Conservation (phyloP, 2,888 invertebrate species). For the Panzeria rudis region DNA sequence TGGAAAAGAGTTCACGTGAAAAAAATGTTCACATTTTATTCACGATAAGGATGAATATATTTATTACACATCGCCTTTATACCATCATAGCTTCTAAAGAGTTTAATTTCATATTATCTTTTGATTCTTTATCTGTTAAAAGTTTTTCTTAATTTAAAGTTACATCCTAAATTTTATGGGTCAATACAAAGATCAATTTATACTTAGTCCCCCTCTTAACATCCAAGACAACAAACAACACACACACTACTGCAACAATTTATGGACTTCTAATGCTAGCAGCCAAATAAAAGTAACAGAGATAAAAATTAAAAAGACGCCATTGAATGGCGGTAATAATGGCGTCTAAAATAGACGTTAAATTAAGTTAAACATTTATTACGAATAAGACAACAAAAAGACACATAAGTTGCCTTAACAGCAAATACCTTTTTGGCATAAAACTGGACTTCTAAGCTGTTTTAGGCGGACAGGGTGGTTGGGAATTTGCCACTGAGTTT, state of each 20-base stretch:
- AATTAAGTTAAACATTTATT: slow-evolving; percentile 71
- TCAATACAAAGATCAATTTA: slow-evolving; percentile 48
- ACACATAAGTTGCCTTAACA: slow-evolving; percentile 38
- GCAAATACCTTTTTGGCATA: slow-evolving; percentile 14
- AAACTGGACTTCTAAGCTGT: slow-evolving; percentile 64
- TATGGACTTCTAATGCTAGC: slow-evolving; percentile 51
- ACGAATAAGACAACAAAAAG: slow-evolving; percentile 10
- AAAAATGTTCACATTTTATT: no score
- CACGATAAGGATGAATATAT: no score
- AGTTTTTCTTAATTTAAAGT: slow-evolving; percentile 7
- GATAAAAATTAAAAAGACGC: slow-evolving; percentile 82
- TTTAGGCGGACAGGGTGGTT: neutral
- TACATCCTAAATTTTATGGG: slow-evolving; percentile 11
- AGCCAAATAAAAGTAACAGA: slow-evolving; percentile 64
- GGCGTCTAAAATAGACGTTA: slow-evolving; percentile 78
- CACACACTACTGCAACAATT: slow-evolving; percentile 4
- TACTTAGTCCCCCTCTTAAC: neutral
- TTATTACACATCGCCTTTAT: no score
- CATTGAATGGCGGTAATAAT: slow-evolving; percentile 80
- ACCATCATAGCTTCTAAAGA: neutral
- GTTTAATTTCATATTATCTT: neutral
- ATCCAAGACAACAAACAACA: neutral
- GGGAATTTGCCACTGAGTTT: slow-evolving; percentile 38
- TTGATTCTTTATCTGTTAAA: neutral
- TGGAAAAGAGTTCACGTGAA: no score